These are phyloP conservation scores for Agrochola macilenta DNA, from an alignment of 2,888 invertebrate species.

Conservation along the genomic window DNA sequence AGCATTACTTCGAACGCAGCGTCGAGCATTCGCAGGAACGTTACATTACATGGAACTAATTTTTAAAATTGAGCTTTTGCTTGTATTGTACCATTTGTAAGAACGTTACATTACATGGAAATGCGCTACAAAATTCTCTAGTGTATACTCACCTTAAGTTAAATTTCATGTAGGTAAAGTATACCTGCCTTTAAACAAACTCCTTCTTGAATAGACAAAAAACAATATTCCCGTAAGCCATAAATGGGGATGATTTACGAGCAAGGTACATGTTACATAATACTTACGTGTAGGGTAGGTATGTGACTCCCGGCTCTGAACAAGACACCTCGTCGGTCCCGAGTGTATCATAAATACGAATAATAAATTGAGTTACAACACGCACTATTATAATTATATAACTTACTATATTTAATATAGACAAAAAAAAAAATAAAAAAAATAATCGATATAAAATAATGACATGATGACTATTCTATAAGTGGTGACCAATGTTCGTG, in stretches of 20 bases:
- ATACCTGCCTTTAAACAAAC: neutral
- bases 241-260: constrained; percentile 47
- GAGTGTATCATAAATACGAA: constrained; percentile 24
- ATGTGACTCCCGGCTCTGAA: neutral
- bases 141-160: too few species aligned
- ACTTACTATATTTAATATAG: neutral
- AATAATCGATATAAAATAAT: neutral
- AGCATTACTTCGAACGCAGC: too few species aligned
- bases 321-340: constrained; percentile 24
- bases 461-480: neutral
- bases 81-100: too few species aligned
- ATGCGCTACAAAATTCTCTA: too few species aligned
- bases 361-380: constrained; percentile 23
- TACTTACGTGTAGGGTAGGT: constrained; percentile 19
- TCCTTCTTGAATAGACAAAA: constrained; percentile 21
- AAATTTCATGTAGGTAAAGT: neutral
- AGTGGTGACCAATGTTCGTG: neutral
- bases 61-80: too few species aligned
- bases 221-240: constrained; percentile 28
- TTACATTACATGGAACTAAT: too few species aligned
- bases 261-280: constrained; percentile 30
- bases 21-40: too few species aligned
- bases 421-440: too few species aligned
- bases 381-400: neutral
- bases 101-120: too few species aligned